Evolutionary conservation across 2,888 invertebrate genomes (phyloP), one percentile per base, ranked within the genome.

Genomic region (Palloptera scutellata): DNA sequence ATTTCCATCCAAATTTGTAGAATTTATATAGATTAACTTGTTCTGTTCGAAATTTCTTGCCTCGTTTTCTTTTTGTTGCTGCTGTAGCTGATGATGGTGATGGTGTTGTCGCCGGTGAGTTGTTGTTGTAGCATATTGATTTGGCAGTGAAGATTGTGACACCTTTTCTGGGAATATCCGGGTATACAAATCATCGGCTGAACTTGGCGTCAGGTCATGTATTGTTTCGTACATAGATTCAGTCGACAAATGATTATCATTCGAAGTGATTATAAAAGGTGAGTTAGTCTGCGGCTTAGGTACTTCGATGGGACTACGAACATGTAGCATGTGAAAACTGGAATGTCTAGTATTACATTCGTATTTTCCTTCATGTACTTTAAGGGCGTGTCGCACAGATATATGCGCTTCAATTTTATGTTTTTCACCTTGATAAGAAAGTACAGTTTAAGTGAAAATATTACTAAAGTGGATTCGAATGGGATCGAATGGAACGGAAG

Each of bases 361-460:
- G 75, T 85, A 85, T 65, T 77, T 79, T 58, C 85, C 85, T 70
- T 82, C 82, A 73, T 85, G 85, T 61, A 79, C 83, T 75, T 81
- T 80, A 1, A 84, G 74, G 8, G 85, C 85, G 61, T 81, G 83
- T 53, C 81, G 80, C 70, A 85, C 85, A 62, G 77, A 81, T 40
- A 85, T 75, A 66, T 81, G 81, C 61, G 85, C 84, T 77, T 84
- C 84, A 68, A 84, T 84, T 78, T 82, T 84, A 75, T 84, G 81
- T 70, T 76, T 78, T 74, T 84, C 83, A 76, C 85, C 84, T 85
- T 79, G 66, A 12, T 20, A 30, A n/a, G 40, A 9, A 30, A 40
- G 1, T n/a, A 30, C 57, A 57, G 17, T 20, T 57, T 11, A 19
- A 57, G 40, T 57, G 20, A 11, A 20, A 51, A 51, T 4, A 6